A percentile compares a stretch with the other conserved stretches of the same genome.
Conservation (phyloP, 2,113 vertebrate species). For the Panthera leo region DNA sequence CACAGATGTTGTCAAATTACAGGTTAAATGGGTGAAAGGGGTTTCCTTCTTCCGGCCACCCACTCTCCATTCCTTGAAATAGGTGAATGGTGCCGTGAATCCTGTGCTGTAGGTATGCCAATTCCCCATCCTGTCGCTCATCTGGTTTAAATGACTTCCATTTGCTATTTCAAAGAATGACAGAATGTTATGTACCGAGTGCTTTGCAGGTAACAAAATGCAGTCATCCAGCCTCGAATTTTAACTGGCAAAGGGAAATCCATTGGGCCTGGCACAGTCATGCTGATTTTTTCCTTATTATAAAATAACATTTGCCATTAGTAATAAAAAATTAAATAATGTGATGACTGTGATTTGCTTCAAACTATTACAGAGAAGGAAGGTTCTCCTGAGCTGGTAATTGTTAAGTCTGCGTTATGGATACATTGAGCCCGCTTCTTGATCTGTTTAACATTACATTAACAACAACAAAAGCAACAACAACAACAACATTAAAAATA, state of each 20-base stretch:
- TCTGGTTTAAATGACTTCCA: constrained; percentile 91
- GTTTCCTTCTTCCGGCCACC: constrained; percentile 91
- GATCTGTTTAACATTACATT: constrained; percentile 2
- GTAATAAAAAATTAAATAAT: constrained; percentile 50
- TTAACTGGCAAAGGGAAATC: constrained; percentile 82
- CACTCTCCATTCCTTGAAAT: constrained; percentile 90
- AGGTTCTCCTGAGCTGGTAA: constrained; percentile 5
- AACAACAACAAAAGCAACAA: background rate
- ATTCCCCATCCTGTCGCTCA: constrained; percentile 83
- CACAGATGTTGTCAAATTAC: constrained; percentile 95
- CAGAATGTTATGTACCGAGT: constrained; percentile 79
- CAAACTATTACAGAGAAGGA: background rate
- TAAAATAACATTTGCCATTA: constrained; percentile 83
- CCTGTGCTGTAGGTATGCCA: constrained; percentile 88
- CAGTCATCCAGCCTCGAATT: constrained; percentile 85
- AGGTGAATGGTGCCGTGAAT: constrained; percentile 87
- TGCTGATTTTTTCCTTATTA: constrained; percentile 78
- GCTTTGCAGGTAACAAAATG: constrained; percentile 84
- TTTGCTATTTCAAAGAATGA: constrained; percentile 87
- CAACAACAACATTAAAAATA: background rate
- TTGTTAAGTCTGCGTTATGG: background rate
- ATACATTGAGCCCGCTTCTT: background rate
- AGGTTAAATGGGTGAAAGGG: constrained; percentile 88
- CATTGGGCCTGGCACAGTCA: constrained; percentile 77
- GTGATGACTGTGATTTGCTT: constrained; percentile 22